Evolutionary conservation across 64 coral and sea anemone species (phyloP).

Genomic region (Anthopleura sola): DNA sequence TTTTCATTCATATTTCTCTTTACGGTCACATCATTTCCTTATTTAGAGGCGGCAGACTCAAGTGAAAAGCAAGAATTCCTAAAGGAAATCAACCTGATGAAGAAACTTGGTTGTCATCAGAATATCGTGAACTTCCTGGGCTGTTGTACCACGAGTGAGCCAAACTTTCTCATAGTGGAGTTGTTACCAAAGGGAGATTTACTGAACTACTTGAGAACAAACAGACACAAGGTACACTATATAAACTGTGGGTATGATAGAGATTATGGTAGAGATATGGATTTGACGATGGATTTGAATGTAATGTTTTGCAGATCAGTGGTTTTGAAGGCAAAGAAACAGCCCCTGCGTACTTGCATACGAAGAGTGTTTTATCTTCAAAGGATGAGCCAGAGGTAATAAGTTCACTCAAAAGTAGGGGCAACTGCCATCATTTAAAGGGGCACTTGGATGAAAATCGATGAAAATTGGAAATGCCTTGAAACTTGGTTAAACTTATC

Average conservation of each 20-base stretch:
- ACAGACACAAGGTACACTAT: slow-evolving; percentile 31
- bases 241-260: not conserved
- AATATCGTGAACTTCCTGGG: slow-evolving; percentile 27
- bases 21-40: too few species aligned
- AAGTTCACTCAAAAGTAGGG: too few species aligned
- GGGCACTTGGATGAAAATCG: too few species aligned
- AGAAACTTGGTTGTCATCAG: slow-evolving; percentile 18
- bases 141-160: slow-evolving; percentile 12
- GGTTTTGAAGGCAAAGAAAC: slow-evolving; percentile 14
- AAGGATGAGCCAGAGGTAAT: not conserved
- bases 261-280: not conserved
- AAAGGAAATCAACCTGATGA: slow-evolving; percentile 34
- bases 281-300: not conserved
- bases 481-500: too few species aligned
- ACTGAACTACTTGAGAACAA: slow-evolving; percentile 15
- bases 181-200: slow-evolving; percentile 27
- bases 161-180: slow-evolving; percentile 32
- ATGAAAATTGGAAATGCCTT: too few species aligned
- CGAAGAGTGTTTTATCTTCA: not conserved
- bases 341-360: slow-evolving; percentile 10
- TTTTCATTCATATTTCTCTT: too few species aligned
- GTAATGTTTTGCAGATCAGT: slow-evolving; percentile 5
- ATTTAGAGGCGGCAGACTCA: slow-evolving; percentile 1
- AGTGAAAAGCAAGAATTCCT: slow-evolving; percentile 23
- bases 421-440: too few species aligned